Evolutionary conservation across 2,113 vertebrate genomes (phyloP).

Genomic region (Istiophorus platypterus): DNA sequence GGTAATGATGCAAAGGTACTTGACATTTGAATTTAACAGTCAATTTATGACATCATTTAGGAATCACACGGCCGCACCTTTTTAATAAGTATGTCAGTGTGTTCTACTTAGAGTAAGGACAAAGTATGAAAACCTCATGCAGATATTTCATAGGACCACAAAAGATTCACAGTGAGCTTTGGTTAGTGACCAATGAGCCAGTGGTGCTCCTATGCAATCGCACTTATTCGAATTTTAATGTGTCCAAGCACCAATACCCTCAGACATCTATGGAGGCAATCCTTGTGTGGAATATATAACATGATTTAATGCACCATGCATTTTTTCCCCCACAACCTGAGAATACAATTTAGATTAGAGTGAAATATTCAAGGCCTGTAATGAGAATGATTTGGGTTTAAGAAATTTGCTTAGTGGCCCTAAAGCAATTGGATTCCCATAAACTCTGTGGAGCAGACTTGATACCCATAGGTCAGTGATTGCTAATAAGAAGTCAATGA

Average conservation of each 20-base stretch:
- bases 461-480: conserved; percentile 86
- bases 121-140: conserved; percentile 46
- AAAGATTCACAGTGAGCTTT: conserved; percentile 43
- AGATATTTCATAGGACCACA: conserved; percentile 40
- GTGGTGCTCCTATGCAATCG: conserved; percentile 57
- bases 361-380: conserved; percentile 78
- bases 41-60: conserved; percentile 83
- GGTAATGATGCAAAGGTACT: conserved; percentile 78
- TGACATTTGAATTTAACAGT: conserved; percentile 84
- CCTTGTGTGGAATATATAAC: conserved; percentile 63
- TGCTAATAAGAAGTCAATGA: conserved; percentile 88
- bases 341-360: conserved; percentile 76
- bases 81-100: conserved; percentile 76
- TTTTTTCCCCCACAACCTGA: conserved; percentile 62
- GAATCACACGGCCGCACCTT: conserved; percentile 82
- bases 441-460: conserved; percentile 83
- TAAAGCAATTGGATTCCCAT: conserved; percentile 80
- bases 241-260: conserved; percentile 30
- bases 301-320: conserved; percentile 53
- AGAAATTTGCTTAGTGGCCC: conserved; percentile 77
- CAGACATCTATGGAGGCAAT: conserved; percentile 44
- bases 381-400: conserved; percentile 81
- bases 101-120: conserved; percentile 52
- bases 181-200: conserved; percentile 19
- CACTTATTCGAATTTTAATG: conserved; percentile 48